Evolutionary conservation across 2,888 invertebrate genomes (phyloP).

Genomic region (Caenorhabditis afra): DNA sequence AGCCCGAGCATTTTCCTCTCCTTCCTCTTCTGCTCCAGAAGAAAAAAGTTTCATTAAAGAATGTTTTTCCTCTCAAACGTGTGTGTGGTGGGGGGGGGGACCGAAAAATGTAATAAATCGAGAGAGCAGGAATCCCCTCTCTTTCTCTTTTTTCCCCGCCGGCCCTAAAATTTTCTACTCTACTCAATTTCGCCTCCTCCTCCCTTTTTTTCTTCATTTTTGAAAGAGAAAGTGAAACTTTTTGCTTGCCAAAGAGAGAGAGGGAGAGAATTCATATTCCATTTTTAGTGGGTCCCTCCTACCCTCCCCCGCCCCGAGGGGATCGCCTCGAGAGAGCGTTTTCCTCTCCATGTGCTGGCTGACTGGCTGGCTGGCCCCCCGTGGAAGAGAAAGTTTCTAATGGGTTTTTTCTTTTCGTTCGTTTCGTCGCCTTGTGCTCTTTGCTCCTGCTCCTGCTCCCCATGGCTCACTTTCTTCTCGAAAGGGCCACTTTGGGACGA

Average conservation of each 20-base stretch:
- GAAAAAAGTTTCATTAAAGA: neutral
- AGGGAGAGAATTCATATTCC: slow-evolving; percentile 43
- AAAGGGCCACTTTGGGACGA: slow-evolving; percentile 17
- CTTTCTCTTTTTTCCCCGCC: neutral
- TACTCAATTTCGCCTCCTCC: slow-evolving; percentile 6
- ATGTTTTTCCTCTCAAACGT: slow-evolving; percentile 29
- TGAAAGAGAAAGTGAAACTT: too few species aligned
- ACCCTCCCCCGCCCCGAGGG: slow-evolving; percentile 18
- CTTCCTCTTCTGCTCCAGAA: too few species aligned
- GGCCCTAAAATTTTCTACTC: slow-evolving; percentile 21
- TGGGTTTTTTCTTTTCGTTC: slow-evolving; percentile 32
- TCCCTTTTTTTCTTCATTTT: neutral
- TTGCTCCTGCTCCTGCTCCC: too few species aligned
- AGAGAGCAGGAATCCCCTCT: neutral
- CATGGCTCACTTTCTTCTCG: too few species aligned
- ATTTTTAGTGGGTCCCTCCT: slow-evolving; percentile 18
- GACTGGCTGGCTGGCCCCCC: too few species aligned
- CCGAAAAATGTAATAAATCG: slow-evolving; percentile 34
- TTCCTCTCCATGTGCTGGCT: neutral
- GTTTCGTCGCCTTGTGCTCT: too few species aligned
- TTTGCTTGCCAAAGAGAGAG: neutral
- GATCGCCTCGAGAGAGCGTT: neutral
- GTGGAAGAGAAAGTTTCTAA: slow-evolving; percentile 13
- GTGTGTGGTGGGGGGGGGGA: neutral
- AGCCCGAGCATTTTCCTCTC: too few species aligned